These are phyloP conservation scores for Cantharis rustica DNA, from an alignment of 2,888 invertebrate species.

Conservation along the genomic window DNA sequence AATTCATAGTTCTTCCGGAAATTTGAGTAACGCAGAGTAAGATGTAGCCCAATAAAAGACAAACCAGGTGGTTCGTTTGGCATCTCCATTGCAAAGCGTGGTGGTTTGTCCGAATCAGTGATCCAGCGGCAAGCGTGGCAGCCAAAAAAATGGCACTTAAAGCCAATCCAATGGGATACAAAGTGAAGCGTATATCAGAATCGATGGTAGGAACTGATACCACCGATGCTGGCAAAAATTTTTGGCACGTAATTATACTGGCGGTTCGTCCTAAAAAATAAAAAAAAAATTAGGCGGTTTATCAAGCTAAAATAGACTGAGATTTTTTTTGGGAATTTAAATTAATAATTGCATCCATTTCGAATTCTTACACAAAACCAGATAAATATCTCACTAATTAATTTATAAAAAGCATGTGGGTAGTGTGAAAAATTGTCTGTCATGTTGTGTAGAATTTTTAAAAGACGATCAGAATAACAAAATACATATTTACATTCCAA, in stretches of 20 bases:
- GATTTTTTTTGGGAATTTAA: background rate
- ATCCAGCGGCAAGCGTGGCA: conserved; percentile 79
- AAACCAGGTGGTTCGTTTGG: conserved; percentile 85
- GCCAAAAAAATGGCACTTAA: conserved; percentile 82
- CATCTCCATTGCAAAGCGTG: conserved; percentile 89
- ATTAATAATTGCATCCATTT: background rate
- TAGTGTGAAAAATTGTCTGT: background rate
- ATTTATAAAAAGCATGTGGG: background rate
- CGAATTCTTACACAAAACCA: background rate
- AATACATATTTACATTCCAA: background rate
- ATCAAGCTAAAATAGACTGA: background rate
- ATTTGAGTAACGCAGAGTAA: conserved; percentile 79
- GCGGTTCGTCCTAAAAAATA: conserved; percentile 47
- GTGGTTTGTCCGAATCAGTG: conserved; percentile 80
- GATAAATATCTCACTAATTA: background rate
- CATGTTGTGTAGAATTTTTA: background rate
- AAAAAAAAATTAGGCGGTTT: background rate
- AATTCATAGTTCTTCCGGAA: conserved; percentile 65
- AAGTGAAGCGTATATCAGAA: conserved; percentile 65
- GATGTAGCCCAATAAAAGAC: conserved; percentile 80
- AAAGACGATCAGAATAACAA: background rate
- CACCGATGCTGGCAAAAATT: conserved; percentile 56
- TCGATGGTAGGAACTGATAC: conserved; percentile 32
- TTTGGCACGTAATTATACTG: conserved; percentile 68
- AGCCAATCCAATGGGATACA: conserved; percentile 79